Conservation (phyloP, 2,113 vertebrate genomes). For the Cervus canadensis region DNA sequence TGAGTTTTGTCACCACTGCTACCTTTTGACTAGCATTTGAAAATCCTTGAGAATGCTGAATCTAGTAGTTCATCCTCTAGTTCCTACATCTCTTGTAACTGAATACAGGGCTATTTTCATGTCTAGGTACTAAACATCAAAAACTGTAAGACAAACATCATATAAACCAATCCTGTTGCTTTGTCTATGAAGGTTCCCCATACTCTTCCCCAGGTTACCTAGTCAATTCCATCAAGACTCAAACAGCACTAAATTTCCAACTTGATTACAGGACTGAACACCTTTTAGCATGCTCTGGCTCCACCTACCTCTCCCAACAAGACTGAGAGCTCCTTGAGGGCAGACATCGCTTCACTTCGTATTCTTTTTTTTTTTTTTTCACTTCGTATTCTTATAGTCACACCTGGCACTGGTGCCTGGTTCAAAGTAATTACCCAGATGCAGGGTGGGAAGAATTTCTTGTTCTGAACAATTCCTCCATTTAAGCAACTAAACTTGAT, state of each 20-base stretch:
- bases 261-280: not conserved
- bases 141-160: not conserved
- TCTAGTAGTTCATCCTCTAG: not conserved
- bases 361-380: not conserved
- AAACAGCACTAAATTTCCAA: not conserved
- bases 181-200: not conserved
- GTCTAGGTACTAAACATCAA: not conserved
- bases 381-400: not conserved
- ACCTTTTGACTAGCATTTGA: not conserved
- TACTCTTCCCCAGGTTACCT: not conserved
- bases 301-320: not conserved
- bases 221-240: not conserved
- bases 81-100: not conserved
- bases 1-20: not conserved
- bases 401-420: not conserved
- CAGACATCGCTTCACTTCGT: not conserved
- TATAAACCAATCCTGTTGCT: not conserved
- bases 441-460: not conserved
- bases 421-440: not conserved
- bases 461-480: not conserved
- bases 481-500: not conserved
- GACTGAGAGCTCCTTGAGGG: not conserved
- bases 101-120: not conserved
- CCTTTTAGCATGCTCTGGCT: not conserved
- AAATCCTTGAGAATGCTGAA: not conserved